Conservation (phyloP, 2,113 vertebrate species). For the Sclerurus mexicanus region DNA sequence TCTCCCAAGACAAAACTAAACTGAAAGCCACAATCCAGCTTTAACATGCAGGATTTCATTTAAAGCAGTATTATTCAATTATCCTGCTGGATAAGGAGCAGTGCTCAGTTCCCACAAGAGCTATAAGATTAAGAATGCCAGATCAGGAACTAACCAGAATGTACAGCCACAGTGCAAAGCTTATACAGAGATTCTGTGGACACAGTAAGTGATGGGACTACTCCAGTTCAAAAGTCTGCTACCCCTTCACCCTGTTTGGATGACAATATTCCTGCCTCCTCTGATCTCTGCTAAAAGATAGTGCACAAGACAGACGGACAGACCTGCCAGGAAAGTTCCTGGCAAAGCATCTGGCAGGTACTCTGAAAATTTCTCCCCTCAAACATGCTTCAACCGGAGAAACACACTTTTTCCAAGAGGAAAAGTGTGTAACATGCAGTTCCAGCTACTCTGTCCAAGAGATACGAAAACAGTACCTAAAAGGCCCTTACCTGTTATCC, state of each 20-base stretch:
- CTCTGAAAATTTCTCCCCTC: neutral
- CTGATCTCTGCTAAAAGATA: neutral
- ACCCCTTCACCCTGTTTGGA: neutral
- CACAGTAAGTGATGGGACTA: neutral
- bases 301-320: neutral
- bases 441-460: neutral
- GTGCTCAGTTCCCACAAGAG: neutral
- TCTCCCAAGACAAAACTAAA: neutral
- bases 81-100: neutral
- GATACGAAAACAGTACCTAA: neutral
- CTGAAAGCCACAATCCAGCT: neutral
- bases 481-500: neutral
- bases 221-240: neutral
- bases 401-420: neutral
- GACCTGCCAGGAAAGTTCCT: neutral
- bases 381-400: neutral
- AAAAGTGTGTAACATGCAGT: neutral
- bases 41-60: neutral
- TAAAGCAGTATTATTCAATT: neutral
- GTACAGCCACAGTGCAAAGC: neutral
- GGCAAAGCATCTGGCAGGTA: neutral
- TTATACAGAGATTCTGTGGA: neutral
- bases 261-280: neutral
- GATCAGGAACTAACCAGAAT: neutral
- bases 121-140: neutral